Conservation (phyloP, 2,113 vertebrate species). For the Paramisgurnus dabryanus region DNA sequence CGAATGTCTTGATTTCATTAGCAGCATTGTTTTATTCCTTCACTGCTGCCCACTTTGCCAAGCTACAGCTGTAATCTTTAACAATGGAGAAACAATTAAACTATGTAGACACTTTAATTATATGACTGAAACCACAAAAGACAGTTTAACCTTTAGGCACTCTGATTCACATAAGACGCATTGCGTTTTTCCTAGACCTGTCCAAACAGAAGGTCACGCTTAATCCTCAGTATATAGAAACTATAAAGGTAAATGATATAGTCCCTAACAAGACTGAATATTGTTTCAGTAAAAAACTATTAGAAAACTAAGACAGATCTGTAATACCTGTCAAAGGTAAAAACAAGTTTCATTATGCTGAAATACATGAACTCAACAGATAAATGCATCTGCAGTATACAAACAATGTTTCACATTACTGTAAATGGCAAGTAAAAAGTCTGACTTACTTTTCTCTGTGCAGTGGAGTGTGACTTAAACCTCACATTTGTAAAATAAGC, state of each 20-base stretch:
- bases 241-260: no score
- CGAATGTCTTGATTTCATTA: slow-evolving; percentile 35
- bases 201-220: slow-evolving; percentile 24
- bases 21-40: not conserved
- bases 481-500: not conserved
- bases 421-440: no score
- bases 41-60: not conserved
- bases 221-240: not conserved
- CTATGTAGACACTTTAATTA: slow-evolving; percentile 13
- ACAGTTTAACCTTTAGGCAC: not conserved
- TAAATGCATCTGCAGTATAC: not conserved
- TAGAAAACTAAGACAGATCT: no score
- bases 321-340: no score
- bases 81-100: slow-evolving; percentile 30
- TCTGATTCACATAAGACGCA: not conserved
- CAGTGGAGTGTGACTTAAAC: no score
- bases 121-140: slow-evolving; percentile 16
- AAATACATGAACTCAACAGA: not conserved
- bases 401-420: no score
- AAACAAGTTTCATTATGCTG: not conserved
- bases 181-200: not conserved
- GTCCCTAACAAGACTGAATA: no score
- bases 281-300: no score
- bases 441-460: not conserved
- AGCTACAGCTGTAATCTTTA: slow-evolving; percentile 25